Conservation (phyloP, 2,888 invertebrate species). For the Agriopis marginaria region DNA sequence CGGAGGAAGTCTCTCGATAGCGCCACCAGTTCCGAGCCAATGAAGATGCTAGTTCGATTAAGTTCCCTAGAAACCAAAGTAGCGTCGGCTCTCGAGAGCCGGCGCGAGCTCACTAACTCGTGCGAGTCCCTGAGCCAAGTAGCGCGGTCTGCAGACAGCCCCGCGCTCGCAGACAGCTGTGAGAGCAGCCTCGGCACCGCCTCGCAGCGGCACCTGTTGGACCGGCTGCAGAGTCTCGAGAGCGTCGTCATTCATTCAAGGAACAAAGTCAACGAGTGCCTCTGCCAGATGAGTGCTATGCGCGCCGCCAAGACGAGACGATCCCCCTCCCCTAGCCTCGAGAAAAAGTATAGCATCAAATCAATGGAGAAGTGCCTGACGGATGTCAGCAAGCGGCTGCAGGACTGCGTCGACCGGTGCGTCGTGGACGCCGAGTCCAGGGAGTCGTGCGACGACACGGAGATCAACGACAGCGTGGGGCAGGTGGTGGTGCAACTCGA, state of each 20-base stretch:
- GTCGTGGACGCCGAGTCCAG: slow-evolving; percentile 83
- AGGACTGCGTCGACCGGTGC: slow-evolving; percentile 87
- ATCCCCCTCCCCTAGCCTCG: slow-evolving; percentile 88
- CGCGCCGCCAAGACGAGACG: slow-evolving; percentile 88
- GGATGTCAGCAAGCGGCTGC: slow-evolving; percentile 88
- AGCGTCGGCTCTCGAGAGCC: slow-evolving; percentile 85
- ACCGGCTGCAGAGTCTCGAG: slow-evolving; percentile 87
- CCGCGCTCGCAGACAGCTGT: slow-evolving; percentile 65
- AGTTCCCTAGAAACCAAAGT: slow-evolving; percentile 93
- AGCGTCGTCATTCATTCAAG: slow-evolving; percentile 88
- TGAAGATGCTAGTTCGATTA: slow-evolving; percentile 92
- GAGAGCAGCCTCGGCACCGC: slow-evolving; percentile 78
- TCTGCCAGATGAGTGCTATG: slow-evolving; percentile 88
- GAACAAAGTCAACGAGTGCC: slow-evolving; percentile 89
- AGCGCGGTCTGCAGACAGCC: slow-evolving; percentile 73
- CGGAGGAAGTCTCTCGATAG: slow-evolving; percentile 93
- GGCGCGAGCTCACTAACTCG: slow-evolving; percentile 82
- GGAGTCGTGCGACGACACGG: slow-evolving; percentile 56
- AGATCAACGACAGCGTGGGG: slow-evolving; percentile 82
- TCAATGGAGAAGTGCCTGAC: slow-evolving; percentile 88
- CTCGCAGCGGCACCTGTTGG: slow-evolving; percentile 84
- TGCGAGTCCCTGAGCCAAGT: slow-evolving; percentile 85
- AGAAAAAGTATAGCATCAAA: slow-evolving; percentile 87
- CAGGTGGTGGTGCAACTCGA: slow-evolving; percentile 89
- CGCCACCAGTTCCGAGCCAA: slow-evolving; percentile 91